Conservation (phyloP, 2,888 invertebrate species). For the Harpalus rufipes region DNA sequence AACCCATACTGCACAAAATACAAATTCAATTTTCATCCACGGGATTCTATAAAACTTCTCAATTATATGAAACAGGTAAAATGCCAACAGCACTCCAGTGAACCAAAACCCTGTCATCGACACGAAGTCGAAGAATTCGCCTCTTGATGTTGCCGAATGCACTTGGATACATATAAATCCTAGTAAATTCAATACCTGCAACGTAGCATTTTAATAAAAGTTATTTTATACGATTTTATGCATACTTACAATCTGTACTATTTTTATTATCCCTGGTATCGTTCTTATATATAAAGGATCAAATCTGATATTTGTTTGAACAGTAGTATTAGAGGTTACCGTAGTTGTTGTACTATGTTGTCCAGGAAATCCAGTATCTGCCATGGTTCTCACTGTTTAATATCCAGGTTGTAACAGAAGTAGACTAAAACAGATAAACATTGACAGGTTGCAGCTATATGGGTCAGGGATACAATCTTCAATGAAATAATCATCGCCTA, state of each 20-base stretch:
- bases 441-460: slow-evolving; percentile 27
- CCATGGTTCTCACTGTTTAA: slow-evolving; percentile 71
- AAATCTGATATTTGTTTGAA: slow-evolving; percentile 87
- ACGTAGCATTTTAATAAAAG: slow-evolving; percentile 71
- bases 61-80: slow-evolving; percentile 91
- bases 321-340: slow-evolving; percentile 83
- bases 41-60: slow-evolving; percentile 92
- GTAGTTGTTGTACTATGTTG: slow-evolving; percentile 88
- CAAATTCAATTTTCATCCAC: slow-evolving; percentile 91
- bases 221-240: neutral
- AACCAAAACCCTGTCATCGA: slow-evolving; percentile 93
- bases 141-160: slow-evolving; percentile 77
- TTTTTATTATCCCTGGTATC: slow-evolving; percentile 87
- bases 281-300: slow-evolving; percentile 86
- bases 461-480: slow-evolving; percentile 32
- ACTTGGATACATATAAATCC: slow-evolving; percentile 90
- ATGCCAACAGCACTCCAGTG: slow-evolving; percentile 86
- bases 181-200: slow-evolving; percentile 83
- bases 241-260: slow-evolving; percentile 86
- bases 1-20: slow-evolving; percentile 87
- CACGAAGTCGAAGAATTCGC: slow-evolving; percentile 87
- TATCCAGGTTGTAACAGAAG: neutral
- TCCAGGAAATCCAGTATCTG: slow-evolving; percentile 85
- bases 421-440: slow-evolving; percentile 46
- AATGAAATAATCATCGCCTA: slow-evolving; percentile 54